Percentiles rank a stretch among this genome's conserved stretches.
These are phyloP conservation scores for Noctuana brunneofusca DNA, from an alignment of 2,888 invertebrate species.

Conservation along the genomic window DNA sequence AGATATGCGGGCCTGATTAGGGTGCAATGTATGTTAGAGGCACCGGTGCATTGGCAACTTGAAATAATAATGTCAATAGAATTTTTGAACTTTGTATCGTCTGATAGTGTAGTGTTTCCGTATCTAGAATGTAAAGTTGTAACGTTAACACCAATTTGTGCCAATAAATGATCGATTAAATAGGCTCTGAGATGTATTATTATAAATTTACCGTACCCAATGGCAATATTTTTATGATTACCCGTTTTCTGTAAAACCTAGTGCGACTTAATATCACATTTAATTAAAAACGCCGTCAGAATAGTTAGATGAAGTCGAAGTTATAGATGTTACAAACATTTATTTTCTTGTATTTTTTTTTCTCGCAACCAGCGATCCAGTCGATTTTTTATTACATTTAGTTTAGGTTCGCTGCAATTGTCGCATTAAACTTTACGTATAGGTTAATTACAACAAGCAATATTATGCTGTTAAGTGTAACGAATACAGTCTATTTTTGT, in stretches of 20 bases:
- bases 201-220: background rate
- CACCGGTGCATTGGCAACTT: constrained; percentile 69
- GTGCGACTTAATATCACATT: background rate
- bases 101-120: constrained; percentile 25
- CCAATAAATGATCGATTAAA: constrained; percentile 52
- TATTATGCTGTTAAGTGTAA: constrained; percentile 15
- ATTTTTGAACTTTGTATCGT: constrained; percentile 32
- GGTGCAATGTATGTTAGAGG: constrained; percentile 41
- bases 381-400: background rate
- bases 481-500: constrained; percentile 7
- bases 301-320: background rate
- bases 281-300: background rate
- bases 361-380: too few relatives aligned
- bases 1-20: constrained; percentile 4
- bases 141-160: constrained; percentile 63
- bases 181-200: constrained; percentile 25
- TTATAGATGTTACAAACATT: too few relatives aligned
- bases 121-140: constrained; percentile 20
- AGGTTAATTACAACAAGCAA: constrained; percentile 12
- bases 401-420: background rate
- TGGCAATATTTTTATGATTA: constrained; percentile 25
- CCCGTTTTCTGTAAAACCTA: background rate
- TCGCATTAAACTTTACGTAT: background rate
- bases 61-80: constrained; percentile 37
- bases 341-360: too few relatives aligned